Conservation (phyloP, 1,140 invertebrate genomes). For the Idris sp. region DNA sequence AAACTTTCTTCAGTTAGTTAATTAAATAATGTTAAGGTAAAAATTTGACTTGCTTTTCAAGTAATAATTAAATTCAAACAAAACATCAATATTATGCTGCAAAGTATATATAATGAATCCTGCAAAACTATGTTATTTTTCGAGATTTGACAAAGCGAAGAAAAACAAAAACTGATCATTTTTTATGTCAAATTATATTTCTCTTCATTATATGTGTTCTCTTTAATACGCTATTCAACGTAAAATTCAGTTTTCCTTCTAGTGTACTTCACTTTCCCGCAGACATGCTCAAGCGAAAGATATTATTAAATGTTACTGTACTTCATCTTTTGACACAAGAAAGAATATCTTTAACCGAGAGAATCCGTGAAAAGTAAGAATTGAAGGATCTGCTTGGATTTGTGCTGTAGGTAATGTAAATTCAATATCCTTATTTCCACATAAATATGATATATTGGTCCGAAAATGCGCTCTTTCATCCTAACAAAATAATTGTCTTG, state of each 20-base stretch:
- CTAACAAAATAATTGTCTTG: slow-evolving; percentile 20
- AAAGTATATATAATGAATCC: too few relatives aligned
- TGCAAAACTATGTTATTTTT: too few relatives aligned
- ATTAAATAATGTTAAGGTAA: too few relatives aligned
- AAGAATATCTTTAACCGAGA: slow-evolving; percentile 55
- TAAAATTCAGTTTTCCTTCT: slow-evolving; percentile 61
- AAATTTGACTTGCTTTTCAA: too few relatives aligned
- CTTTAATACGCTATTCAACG: slow-evolving; percentile 56
- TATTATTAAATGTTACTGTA: slow-evolving; percentile 62
- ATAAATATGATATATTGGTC: slow-evolving; percentile 16
- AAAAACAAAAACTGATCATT: slow-evolving; percentile 53
- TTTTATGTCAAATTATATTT: slow-evolving; percentile 58
- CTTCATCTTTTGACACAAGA: slow-evolving; percentile 54
- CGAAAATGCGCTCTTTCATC: slow-evolving; percentile 2
- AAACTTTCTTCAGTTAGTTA: too few relatives aligned
- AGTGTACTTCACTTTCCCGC: slow-evolving; percentile 41
- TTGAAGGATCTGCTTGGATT: slow-evolving; percentile 52
- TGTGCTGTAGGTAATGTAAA: slow-evolving; percentile 41
- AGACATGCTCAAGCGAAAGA: slow-evolving; percentile 57
- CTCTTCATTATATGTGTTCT: slow-evolving; percentile 50
- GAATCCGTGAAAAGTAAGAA: slow-evolving; percentile 51
- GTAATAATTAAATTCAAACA: too few relatives aligned
- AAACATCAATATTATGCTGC: too few relatives aligned
- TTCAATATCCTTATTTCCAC: slow-evolving; percentile 37
- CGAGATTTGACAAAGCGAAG: slow-evolving; percentile 46